Base-by-base conservation (phyloP, 2,113 vertebrate species). In the Brachionichthys hirsutus region DNA sequence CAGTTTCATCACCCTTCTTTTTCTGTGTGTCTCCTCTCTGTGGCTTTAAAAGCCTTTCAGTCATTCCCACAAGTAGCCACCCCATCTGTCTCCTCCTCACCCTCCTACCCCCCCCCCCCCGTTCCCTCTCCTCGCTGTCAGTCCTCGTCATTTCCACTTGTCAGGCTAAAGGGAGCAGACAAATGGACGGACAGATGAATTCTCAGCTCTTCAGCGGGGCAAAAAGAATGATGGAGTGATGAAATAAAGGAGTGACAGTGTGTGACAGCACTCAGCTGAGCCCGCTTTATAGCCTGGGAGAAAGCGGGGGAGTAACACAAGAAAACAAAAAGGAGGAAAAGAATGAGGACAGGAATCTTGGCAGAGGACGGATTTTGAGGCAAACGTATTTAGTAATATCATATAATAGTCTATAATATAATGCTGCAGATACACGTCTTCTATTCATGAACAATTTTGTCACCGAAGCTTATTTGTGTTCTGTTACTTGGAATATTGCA, bases 121-220 rank as follows among this genome's bases (percentile, higher is more conserved):
- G 54, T 50, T 35, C 12, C 55, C 45, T 53, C 49, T 55, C 44
- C 34, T 54, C 22, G 40, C 69, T 67, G 61, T 77, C 75, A 82
- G 56, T 42, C 55, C 69, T 53, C 44, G 52, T 70, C 78, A 69
- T 81, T 78, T 83, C 83, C 77, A 84, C 81, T 75, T 55, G 78
- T 85, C 85, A 78, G 53, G 69, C 78, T 85, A 73, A 84, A 77
- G 67, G 74, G 61, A 86, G 61, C 58, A 78, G 84, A 88, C 82
- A 76, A 81, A 78, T 73, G 72, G 78, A 80, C 54, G 76, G 78
- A 73, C 80, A 76, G 80, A 75, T 82, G 78, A 82, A 83, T 82
- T 78, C 70, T 65, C 73, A 68, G 75, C 80, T 83, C 70, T 72
- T 73, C 66, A 70, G 63, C 75, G 67, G 75, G 65, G 73, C 44